Percentiles rank a stretch among this genome's conserved stretches.
These are phyloP conservation scores for Hippasteria phrygiana DNA, from an alignment of 53 echinoderm and acorn worm species.

Conservation along the genomic window DNA sequence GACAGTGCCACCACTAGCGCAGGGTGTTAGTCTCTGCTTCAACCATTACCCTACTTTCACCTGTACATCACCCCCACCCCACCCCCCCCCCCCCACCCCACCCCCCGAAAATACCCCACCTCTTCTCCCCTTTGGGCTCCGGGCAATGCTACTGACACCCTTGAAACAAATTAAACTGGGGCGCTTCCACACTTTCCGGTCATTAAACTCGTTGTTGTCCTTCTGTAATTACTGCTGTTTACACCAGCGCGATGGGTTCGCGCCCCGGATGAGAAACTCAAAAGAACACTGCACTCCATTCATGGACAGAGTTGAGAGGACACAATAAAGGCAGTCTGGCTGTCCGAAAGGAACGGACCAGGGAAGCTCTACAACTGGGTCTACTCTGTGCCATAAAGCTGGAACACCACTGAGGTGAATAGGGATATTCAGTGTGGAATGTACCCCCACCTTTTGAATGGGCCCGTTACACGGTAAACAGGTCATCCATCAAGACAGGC, in stretches of 20 bases:
- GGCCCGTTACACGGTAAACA: slow-evolving; percentile 31
- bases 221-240: slow-evolving; percentile 50
- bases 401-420: slow-evolving; percentile 25
- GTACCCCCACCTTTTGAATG: slow-evolving; percentile 26
- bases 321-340: slow-evolving; percentile 50
- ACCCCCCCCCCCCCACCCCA: not conserved
- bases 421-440: slow-evolving; percentile 38
- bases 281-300: slow-evolving; percentile 26
- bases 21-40: not conserved
- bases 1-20: not conserved
- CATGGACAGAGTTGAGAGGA: slow-evolving; percentile 23
- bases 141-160: not conserved
- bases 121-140: not conserved
- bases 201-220: slow-evolving; percentile 56
- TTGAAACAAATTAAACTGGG: not conserved
- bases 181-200: slow-evolving; percentile 44
- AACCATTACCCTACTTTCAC: slow-evolving; percentile 37
- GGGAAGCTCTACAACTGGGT: slow-evolving; percentile 46
- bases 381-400: not conserved
- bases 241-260: slow-evolving; percentile 18
- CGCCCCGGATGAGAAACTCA: slow-evolving; percentile 29
- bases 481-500: slow-evolving; percentile 46
- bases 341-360: not conserved
- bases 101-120: slow-evolving; percentile 2
- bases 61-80: slow-evolving; percentile 14